Evolutionary conservation across 1,140 invertebrate species (phyloP), one percentile per base, ranked within the genome.

Genomic region (Drosophila neocordata): DNA sequence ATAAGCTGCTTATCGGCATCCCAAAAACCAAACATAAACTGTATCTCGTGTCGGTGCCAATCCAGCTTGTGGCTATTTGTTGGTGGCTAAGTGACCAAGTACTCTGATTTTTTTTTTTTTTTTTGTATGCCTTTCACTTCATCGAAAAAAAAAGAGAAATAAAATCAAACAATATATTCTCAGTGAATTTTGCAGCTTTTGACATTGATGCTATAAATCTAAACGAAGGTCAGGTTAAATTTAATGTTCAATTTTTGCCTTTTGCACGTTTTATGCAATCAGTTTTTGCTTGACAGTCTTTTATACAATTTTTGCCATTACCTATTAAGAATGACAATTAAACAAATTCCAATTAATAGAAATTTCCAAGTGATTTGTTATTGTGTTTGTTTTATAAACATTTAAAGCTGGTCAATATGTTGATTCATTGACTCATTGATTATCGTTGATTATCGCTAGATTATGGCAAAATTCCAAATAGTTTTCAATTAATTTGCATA

Each of bases 1-100:
- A 76, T 84, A 83, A 84, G 63, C 82, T 27, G 66, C 77, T 87
- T 87, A 78, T 64, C 34, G 41, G 15, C 15, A 22, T 35, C 27
- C 63, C 18, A 55, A 56, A 69, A 53, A 62, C 73, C 12, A 69
- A 85, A 84, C 64, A 58, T 69, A 74, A 87, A 77, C 69, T 48
- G 41, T 48, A 85, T 61, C 53, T 44, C 7, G 11, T 34, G 44
- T 61, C 41, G 41, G 8, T 48, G 18, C 8, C 8, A 48, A 48
- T 48, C 37, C 24, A 31, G 64, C 67, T 59, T 65, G 59, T 72
- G 75, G 72, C 72, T 31, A 38, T 69, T 68, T 65, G 51, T 64
- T 51, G 38, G 56, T 63, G 65, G 64, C 37, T 52, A 55, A 27
- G 52, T 55, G 13, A 8, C 41, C 41, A 27, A 13, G 69, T 65